Conservation (phyloP, 30 jellyfish, hydroid and myxozoan genomes). For the Calvadosia cruxmelitensis region DNA sequence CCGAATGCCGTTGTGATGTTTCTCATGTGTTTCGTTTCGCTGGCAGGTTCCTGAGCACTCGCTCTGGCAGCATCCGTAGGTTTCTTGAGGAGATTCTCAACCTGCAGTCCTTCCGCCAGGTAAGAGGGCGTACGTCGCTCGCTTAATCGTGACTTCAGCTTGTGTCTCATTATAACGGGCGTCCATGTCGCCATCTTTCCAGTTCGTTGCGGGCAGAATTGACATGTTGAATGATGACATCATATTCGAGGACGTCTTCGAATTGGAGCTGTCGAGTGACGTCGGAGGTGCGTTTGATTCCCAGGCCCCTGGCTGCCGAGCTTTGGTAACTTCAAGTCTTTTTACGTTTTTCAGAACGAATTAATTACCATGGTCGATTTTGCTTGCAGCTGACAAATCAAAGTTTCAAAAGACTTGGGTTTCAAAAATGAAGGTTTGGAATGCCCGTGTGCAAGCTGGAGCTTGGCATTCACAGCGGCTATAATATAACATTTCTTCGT, state of each 20-base stretch:
- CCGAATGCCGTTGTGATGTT: background rate
- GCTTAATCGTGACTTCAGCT: too few species aligned
- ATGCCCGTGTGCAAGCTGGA: too few species aligned
- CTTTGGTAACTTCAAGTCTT: too few species aligned
- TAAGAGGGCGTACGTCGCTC: conserved; percentile 1
- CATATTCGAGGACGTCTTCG: conserved; percentile 62
- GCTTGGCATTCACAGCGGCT: background rate
- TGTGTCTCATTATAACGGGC: too few species aligned
- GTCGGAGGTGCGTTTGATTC: conserved; percentile 48
- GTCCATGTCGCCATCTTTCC: conserved; percentile 3
- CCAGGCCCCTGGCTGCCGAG: too few species aligned
- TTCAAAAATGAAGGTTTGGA: background rate
- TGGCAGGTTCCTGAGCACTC: conserved; percentile 55
- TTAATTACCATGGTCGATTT: too few species aligned
- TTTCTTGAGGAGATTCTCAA: conserved; percentile 67
- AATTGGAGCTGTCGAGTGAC: conserved; percentile 45
- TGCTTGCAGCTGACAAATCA: background rate
- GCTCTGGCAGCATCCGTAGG: conserved; percentile 47
- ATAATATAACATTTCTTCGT: background rate
- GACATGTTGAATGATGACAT: conserved; percentile 78
- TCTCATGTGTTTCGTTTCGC: background rate
- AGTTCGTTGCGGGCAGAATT: conserved; percentile 88
- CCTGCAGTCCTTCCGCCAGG: conserved; percentile 89
- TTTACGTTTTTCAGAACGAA: too few species aligned
- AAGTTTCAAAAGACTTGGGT: background rate